Evolutionary conservation across 2,797 vertebrate species (phyloP), one percentile per base, ranked within the genome.

Genomic region (Lepilemur ruficaudatus): DNA sequence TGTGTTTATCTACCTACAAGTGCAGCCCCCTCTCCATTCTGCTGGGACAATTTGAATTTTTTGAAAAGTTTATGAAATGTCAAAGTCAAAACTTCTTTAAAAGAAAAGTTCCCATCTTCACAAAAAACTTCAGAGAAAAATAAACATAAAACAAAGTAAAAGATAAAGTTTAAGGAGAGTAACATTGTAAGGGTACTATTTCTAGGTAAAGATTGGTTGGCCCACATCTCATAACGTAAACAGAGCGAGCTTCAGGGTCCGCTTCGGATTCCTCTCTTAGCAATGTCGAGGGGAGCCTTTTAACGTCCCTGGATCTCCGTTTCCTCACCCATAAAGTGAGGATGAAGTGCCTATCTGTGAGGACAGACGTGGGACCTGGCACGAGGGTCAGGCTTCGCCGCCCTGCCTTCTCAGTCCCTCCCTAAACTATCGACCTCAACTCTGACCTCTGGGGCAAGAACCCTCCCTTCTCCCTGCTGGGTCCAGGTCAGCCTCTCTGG

Each of bases 401-500:
- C 63, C 63, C 32, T 67, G 63, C 32, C 15, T 35, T 35, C 63
- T 8, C n/a, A 20, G 20, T 18, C 23, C 38, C 35, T 67, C 52
- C 46, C 70, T 38, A 0, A 25, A 61, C 35, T 0, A 4, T 3
- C 28, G 5, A 11, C 18, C 18, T 61, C 41, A 5, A 7, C 48
- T n/a, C 73, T 1, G 85, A 20, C 14, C 28, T 48, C 28, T 67
- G 48, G 50, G 52, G 43, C 13, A 67, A 69, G 55, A 14, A 3
- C 11, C 0, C 46, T 38, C 28, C 9, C 46, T 48, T 18, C 52
- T 2, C 2, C 0, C 48, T 15, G 0, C 7, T 2, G 11, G 10
- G 35, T 4, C 25, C 20, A 0, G n/a, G 7, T 7, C 1, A 55
- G 69, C 8, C 41, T 0, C 5, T 55, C 46, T 50, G 38, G 81